phyloP scores from a whole-genome alignment of 2,888 invertebrate genomes.

The Quadroppia sp. region DNA sequence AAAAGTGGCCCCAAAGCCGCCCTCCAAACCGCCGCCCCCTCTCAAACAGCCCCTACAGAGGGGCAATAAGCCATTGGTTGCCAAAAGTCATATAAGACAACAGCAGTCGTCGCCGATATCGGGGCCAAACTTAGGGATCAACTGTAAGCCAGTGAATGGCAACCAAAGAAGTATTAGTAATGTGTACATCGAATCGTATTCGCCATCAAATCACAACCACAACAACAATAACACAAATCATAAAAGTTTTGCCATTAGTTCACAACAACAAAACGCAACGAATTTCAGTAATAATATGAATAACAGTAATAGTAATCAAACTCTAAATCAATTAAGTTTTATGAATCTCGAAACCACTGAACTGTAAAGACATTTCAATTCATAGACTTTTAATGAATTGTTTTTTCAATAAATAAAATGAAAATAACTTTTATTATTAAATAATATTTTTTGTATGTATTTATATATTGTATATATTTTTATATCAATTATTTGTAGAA shows the following conservation, averaged over 20 bases:
- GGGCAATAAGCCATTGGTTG: background rate
- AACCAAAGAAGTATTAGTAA: slow-evolving; percentile 8
- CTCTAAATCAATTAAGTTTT: slow-evolving; percentile 40
- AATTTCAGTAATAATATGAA: background rate
- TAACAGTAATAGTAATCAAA: slow-evolving; percentile 13
- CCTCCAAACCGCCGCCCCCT: background rate
- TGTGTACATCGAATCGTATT: slow-evolving; percentile 20
- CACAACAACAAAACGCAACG: slow-evolving; percentile 19
- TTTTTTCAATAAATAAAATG: background rate
- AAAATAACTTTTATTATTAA: too few relatives aligned
- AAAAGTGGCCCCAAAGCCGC: slow-evolving; percentile 38
- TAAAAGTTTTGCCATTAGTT: slow-evolving; percentile 10
- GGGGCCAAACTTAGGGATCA: background rate
- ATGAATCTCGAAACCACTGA: slow-evolving; percentile 45
- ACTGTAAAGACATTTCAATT: slow-evolving; percentile 35
- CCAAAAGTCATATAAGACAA: background rate
- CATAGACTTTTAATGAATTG: background rate
- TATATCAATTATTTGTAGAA: too few relatives aligned
- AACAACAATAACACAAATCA: too few relatives aligned
- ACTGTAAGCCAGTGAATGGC: background rate
- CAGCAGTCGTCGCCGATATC: background rate
- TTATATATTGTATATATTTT: too few relatives aligned
- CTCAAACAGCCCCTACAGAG: too few relatives aligned
- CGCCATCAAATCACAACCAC: background rate
- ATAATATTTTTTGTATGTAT: too few relatives aligned